phyloP scores from a whole-genome alignment of 1,140 invertebrate genomes.

The Drosophila cardini region DNA sequence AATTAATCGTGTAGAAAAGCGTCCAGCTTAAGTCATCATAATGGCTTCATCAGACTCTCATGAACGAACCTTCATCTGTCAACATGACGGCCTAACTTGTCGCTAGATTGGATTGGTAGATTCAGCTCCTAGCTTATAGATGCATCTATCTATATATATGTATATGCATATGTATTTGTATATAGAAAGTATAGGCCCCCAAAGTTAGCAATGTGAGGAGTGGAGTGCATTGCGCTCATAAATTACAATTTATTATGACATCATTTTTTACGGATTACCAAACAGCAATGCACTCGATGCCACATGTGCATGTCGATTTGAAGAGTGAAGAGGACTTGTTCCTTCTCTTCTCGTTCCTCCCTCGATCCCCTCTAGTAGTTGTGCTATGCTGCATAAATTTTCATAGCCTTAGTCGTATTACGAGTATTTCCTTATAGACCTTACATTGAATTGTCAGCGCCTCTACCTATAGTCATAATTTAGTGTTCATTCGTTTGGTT shows the following conservation, averaged over 20 bases:
- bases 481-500: slow-evolving; percentile 43
- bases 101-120: slow-evolving; percentile 28
- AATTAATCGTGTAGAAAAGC: slow-evolving; percentile 55
- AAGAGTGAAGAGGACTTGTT: slow-evolving; percentile 33
- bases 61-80: slow-evolving; percentile 52
- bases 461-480: slow-evolving; percentile 71
- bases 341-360: background rate
- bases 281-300: slow-evolving; percentile 50
- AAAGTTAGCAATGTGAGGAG: background rate
- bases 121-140: background rate
- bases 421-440: slow-evolving; percentile 52
- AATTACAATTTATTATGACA: slow-evolving; percentile 81
- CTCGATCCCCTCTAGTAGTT: slow-evolving; percentile 7
- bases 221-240: slow-evolving; percentile 58
- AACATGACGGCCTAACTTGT: slow-evolving; percentile 50
- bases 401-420: slow-evolving; percentile 47
- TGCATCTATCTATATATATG: no score
- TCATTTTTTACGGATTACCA: slow-evolving; percentile 74
- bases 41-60: slow-evolving; percentile 51
- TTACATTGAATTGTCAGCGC: slow-evolving; percentile 79
- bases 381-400: slow-evolving; percentile 70
- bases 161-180: background rate
- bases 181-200: no score
- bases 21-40: slow-evolving; percentile 54
- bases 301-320: slow-evolving; percentile 52